phyloP scores from a whole-genome alignment of 1,140 invertebrate species.

The Aphidius gifuensis region DNA sequence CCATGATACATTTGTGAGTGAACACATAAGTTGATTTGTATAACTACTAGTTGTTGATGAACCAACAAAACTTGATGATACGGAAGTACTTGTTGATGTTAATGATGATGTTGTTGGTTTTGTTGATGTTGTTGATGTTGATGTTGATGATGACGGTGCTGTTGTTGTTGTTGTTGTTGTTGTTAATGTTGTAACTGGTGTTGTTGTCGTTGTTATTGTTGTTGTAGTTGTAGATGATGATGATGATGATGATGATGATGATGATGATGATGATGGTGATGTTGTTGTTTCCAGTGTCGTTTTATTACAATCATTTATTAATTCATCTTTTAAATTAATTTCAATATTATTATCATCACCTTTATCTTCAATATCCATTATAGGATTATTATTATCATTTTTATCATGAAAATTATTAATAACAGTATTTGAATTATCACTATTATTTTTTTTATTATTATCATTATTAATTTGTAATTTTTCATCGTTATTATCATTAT shows the following conservation, averaged over 20 bases:
- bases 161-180: conserved; percentile 1
- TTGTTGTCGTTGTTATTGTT: neutral
- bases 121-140: neutral
- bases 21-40: conserved; percentile 41
- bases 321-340: conserved; percentile 20
- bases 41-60: conserved; percentile 34
- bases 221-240: neutral
- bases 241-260: neutral
- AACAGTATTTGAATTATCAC: conserved; percentile 13
- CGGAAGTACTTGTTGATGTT: conserved; percentile 14
- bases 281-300: conserved; percentile 5
- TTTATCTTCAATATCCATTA: conserved; percentile 28
- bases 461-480: conserved; percentile 26
- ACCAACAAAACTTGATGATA: conserved; percentile 28
- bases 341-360: conserved; percentile 26
- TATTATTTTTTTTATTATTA: conserved; percentile 20
- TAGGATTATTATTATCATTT: neutral
- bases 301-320: conserved; percentile 19
- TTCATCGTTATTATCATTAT: conserved; percentile 25
- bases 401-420: neutral
- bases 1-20: conserved; percentile 48
- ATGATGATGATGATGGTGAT: neutral
- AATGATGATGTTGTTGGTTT: neutral
- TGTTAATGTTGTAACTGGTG: conserved; percentile 14
- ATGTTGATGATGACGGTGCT: conserved; percentile 1